Base-by-base conservation (phyloP, 2,113 vertebrate species). In the Clupea harengus region DNA sequence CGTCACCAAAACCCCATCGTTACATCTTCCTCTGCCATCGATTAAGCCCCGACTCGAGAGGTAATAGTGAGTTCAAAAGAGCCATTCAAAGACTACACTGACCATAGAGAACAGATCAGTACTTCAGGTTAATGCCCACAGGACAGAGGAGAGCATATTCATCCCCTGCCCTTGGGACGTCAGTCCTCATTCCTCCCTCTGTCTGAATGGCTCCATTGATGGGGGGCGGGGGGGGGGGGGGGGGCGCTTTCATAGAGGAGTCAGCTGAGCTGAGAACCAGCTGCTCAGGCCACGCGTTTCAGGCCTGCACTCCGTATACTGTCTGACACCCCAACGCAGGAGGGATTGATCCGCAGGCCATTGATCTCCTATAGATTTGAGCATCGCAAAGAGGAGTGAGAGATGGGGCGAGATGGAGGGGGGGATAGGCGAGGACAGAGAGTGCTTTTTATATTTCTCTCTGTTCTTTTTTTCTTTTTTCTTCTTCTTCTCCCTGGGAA, bases 291-390 rank as follows among this genome's bases (percentile, higher is more conserved):
- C 83, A 54, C 75, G 46, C 83, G 39, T 78, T 13, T 88, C 81
- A 91, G 84, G 89, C 90, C 78, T 90, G 83, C 89, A 83, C 80
- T 25, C 0, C 64, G 7, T 32, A 92, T 92, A 87, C 45, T 82
- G 91, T 93, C 52, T 91, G 91, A 93, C 90, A 82, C 88, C 80
- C 86, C 88, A 89, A 89, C 90, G 90, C 85, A 88, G 57, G 84
- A 89, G 85, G 49, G 86, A 94, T 94, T 89, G 93, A 94, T 93
- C 90, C 82, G 52, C 28, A 54, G 85, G 85, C 72, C 88, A 93
- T 93, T 93, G 93, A 95, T 95, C 88, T 87, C 45, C 64, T 64
- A 25, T 84, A 84, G 87, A 88, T 92, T 90, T 91, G 91, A 94
- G 89, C 90, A 81, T 0, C 28, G 39, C n/a, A 17, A 50, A 81